Evolutionary conservation across 92 coral and sea anemone species (phyloP), one percentile per base, ranked within the genome.

Genomic region (Micromussa lordhowensis): DNA sequence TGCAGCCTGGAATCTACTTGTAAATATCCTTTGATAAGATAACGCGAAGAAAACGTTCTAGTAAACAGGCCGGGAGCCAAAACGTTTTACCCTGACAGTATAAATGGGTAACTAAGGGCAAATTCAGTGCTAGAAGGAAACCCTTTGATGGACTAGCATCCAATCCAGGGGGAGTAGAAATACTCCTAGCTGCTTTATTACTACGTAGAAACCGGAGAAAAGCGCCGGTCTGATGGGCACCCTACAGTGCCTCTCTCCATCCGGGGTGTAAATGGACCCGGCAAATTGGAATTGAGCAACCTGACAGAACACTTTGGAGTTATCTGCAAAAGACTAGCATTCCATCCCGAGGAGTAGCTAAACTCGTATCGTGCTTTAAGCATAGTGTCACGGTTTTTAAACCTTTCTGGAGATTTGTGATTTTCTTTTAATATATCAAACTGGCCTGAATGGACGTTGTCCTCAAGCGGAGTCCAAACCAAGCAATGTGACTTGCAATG

Each of bases 401-500:
- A 15, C 61, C 4, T 19, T 55, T 55, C 61, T 15, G 18, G 19
- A 55, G 61, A 4, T 5, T 3, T 16, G 22, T 26, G 24, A 18
- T 64, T 53, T 24, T 80, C 92, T 76, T n/a, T 92, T 94, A 85
- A 94, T 92, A 29, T 12, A 28, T 53, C 31, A 36, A 29, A 91
- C 72, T 80, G 96, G 96, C 48, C 71, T 22, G 6, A 90, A 69
- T 84, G 96, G 95, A n/a, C 68, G 90, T 64, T 98, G 99, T 63
- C 98, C 96, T 32, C n/a, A 21, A 32, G 75, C 95, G 22, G 80
- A 79, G 24, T 81, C 86, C 13, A 96, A 98, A 69, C 92, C 98
- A 11, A 87, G 82, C 81, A 94, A 96, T 88, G 92, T 90, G 68
- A 90, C 95, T 12, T 98, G 99, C 79, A 94, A 96, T 74, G 76